phyloP scores from a whole-genome alignment of 1,140 invertebrate genomes.

The Camponotus floridanus region DNA sequence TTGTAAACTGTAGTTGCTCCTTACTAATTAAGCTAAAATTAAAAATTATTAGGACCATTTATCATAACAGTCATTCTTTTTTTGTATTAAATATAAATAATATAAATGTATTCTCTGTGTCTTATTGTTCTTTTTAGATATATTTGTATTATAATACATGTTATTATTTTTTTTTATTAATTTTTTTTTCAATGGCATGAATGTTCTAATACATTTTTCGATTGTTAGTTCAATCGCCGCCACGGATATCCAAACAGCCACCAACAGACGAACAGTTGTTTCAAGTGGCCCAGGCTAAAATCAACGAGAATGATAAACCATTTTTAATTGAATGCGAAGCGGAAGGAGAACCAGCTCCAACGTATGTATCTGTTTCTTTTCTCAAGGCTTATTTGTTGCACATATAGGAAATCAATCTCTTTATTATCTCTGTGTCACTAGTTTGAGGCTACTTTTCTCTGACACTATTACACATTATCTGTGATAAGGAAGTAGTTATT shows the following conservation, averaged over 20 bases:
- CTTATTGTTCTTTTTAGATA: not conserved
- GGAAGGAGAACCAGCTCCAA: slow-evolving; percentile 95
- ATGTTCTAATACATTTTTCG: slow-evolving; percentile 37
- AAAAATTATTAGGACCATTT: slow-evolving; percentile 7
- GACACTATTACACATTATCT: not conserved
- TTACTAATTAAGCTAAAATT: not conserved
- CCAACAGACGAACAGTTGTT: slow-evolving; percentile 96
- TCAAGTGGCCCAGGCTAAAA: slow-evolving; percentile 92
- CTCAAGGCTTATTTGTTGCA: not conserved
- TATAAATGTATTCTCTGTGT: slow-evolving; percentile 18
- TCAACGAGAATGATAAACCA: slow-evolving; percentile 95
- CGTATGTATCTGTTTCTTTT: slow-evolving; percentile 85
- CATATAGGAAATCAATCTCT: no score
- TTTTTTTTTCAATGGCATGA: not conserved
- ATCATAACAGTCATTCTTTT: not conserved
- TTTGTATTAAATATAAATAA: not conserved
- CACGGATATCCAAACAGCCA: slow-evolving; percentile 96
- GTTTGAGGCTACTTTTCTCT: not conserved
- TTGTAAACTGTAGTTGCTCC: not conserved
- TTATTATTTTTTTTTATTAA: not conserved
- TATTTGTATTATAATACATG: slow-evolving; percentile 12
- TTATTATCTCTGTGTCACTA: not conserved
- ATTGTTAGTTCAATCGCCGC: slow-evolving; percentile 92
- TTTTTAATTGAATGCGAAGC: slow-evolving; percentile 98
- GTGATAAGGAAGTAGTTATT: slow-evolving; percentile 15